A percentile compares a stretch with the other conserved stretches of the same genome.
These are phyloP conservation scores for Erebia aethiops DNA, from an alignment of 2,888 invertebrate species.

Conservation along the genomic window DNA sequence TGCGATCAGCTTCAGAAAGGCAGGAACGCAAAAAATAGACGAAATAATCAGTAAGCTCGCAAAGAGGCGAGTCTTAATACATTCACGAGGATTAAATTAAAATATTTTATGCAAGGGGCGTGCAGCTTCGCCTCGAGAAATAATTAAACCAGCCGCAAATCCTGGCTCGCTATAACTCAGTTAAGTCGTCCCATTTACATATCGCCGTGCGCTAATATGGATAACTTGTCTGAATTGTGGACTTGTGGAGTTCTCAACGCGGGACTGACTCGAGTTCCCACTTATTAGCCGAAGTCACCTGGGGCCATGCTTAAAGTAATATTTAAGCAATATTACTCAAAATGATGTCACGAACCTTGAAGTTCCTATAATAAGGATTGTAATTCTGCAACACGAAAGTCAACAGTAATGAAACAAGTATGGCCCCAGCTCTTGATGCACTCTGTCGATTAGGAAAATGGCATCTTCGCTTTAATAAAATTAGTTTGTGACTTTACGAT, in stretches of 20 bases:
- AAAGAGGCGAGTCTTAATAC: constrained; percentile 49
- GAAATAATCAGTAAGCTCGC: constrained; percentile 45
- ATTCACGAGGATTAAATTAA: constrained; percentile 58
- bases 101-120: constrained; percentile 58
- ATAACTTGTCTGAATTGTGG: constrained; percentile 45
- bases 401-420: no score
- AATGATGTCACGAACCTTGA: no score
- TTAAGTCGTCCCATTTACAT: constrained; percentile 52
- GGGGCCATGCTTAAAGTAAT: neutral
- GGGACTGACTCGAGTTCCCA: neutral
- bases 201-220: constrained; percentile 46
- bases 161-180: constrained; percentile 60
- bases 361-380: no score
- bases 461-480: no score
- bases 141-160: constrained; percentile 58
- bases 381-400: no score
- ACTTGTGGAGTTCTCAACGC: constrained; percentile 34
- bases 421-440: neutral
- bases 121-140: constrained; percentile 47
- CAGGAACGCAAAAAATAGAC: constrained; percentile 29
- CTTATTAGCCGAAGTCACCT: constrained; percentile 16
- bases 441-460: neutral
- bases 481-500: no score
- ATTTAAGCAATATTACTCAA: no score
- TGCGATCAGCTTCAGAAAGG: neutral